Percentiles rank a stretch among this genome's conserved stretches.
Evolutionary conservation across 1,140 invertebrate species (phyloP).

Genomic region (Lordiphosa mommai): DNA sequence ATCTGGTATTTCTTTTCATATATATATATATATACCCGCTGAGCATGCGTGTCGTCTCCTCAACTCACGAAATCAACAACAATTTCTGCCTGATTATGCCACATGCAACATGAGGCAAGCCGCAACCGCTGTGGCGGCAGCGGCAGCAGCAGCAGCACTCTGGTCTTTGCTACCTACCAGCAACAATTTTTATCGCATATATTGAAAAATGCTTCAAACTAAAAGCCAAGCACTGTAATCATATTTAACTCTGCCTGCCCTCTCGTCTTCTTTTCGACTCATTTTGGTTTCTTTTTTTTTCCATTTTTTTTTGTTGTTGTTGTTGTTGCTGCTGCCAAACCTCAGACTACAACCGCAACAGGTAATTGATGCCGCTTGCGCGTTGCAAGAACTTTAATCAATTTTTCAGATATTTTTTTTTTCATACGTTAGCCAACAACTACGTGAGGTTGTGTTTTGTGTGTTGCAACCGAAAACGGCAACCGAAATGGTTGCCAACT

Average conservation of each 20-base stretch:
- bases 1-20: too few species aligned
- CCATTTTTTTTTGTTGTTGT: conserved; percentile 3
- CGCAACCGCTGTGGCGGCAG: too few species aligned
- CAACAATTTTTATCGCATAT: conserved; percentile 39
- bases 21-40: not conserved
- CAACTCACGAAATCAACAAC: conserved; percentile 43
- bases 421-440: conserved; percentile 19
- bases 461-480: conserved; percentile 33
- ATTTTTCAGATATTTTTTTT: conserved; percentile 58
- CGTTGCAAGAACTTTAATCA: conserved; percentile 68
- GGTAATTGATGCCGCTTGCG: conserved; percentile 66
- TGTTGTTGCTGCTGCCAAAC: conserved; percentile 33
- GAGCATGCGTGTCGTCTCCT: conserved; percentile 13
- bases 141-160: too few species aligned
- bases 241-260: conserved; percentile 52
- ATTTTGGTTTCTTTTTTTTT: conserved; percentile 12
- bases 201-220: conserved; percentile 61
- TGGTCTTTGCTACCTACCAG: not conserved
- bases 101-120: conserved; percentile 16
- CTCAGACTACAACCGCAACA: conserved; percentile 53
- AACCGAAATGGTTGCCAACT: conserved; percentile 35
- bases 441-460: conserved; percentile 19
- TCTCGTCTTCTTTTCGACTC: conserved; percentile 14
- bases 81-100: conserved; percentile 44
- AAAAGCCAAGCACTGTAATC: conserved; percentile 67